Evolutionary conservation across 2,113 vertebrate species (phyloP), one percentile per base, ranked within the genome.

Genomic region (Phoxinus phoxinus): DNA sequence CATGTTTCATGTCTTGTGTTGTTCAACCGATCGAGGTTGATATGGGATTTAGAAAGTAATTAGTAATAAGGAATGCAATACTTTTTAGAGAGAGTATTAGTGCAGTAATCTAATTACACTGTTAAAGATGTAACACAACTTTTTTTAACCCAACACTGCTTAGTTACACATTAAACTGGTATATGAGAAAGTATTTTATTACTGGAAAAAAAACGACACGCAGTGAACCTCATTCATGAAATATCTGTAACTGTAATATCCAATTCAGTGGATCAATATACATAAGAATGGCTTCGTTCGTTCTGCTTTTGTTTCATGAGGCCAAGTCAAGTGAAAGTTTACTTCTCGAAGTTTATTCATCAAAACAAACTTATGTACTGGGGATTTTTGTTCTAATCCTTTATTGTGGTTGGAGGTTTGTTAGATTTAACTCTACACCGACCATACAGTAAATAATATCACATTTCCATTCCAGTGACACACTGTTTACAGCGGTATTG

Each of bases 371-470:
- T 53, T 30, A 25, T 67, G 44, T 69, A 30, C 61, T 10, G 1
- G 80, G 27, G 80, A 53, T 51, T 81, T 81, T 51, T 27, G 15
- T 2, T 69, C 80, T 81, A 69, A 81, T 81, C 41, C 80, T 81
- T 69, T 65, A 32, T 32, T 53, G 80, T 67, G 17, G 63, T 19
- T n/a, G 7, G 59, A 46, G 35, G 35, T 44, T 80, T 41, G 21
- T 81, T 67, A 32, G 25, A 51, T 81, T 67, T 81, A 67, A 41
- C n/a, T 51, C 25, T 27, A n/a, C 9, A 10, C 74, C n/a, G n/a
- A n/a, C n/a, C 17, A 19, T 32, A 48, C n/a, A 65, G n/a, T 81
- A 81, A 46, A 81, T 81, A 81, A 81, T 63, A 65, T 80, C 4
- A 63, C 37, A 80, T 81, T 81, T 46, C 58, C 78, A 46, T 81